Conservation (phyloP, 2,797 vertebrate species). For the Cygnus olor region DNA sequence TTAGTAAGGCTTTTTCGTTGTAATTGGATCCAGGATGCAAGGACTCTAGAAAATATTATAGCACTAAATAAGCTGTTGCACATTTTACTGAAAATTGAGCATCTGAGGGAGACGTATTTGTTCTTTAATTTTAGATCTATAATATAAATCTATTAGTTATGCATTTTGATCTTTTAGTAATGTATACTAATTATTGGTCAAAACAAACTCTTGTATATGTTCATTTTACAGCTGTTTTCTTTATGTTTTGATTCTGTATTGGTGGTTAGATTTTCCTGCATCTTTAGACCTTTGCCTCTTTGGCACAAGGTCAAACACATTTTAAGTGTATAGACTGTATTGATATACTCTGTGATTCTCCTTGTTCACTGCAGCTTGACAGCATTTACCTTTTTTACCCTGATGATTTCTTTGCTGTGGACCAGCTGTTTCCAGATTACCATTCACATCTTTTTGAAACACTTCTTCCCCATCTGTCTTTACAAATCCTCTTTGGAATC, state of each 20-base stretch:
- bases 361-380: neutral
- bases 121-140: neutral
- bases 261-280: neutral
- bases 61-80: neutral
- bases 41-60: neutral
- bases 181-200: neutral
- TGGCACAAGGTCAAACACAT: neutral
- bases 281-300: neutral
- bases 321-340: neutral
- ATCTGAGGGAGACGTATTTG: neutral
- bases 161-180: neutral
- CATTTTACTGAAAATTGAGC: neutral
- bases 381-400: neutral
- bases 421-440: neutral
- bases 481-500: neutral
- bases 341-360: neutral
- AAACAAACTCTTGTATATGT: neutral
- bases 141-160: neutral
- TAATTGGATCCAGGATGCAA: neutral
- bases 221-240: neutral
- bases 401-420: neutral
- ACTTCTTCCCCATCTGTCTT: neutral
- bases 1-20: constrained; percentile 3
- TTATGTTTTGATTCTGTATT: neutral
- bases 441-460: neutral